Evolutionary conservation across 2,888 invertebrate species (phyloP), one percentile per base, ranked within the genome.

Genomic region (Apamea sordens): DNA sequence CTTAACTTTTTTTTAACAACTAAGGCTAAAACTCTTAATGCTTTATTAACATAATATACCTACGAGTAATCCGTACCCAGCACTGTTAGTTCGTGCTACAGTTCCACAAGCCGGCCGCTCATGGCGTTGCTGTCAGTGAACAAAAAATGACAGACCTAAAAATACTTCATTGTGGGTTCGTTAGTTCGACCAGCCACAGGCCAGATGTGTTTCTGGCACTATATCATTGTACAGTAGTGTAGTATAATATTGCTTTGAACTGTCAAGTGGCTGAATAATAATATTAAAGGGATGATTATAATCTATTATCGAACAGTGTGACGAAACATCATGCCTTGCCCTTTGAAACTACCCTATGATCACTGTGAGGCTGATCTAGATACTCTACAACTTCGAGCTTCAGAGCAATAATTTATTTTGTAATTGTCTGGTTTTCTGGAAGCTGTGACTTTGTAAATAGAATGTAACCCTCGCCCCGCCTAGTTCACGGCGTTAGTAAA

Each of bases 211-310:
- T 74, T 13, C 11, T n/a, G 72, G 4, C 32, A 32, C n/a, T n/a
- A 13, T 11, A 75, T 41, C 28, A 18, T 10, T 68, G 28, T 47
- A 47, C 28, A 44, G 24, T 44, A 32, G 15, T 28, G 21, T 69
- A 73, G n/a, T 53, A 18, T 15, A 44, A 44, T 69, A 59, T 72
- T 28, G 56, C 47, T 47, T 36, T 50, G 18, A 81, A 50, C 59
- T 41, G 36, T 28, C 59, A 82, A 50, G 59, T 47, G 50, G 59
- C 36, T 41, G 28, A 59, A 59, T 61, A 47, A 28, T 56, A 44
- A n/a, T 24, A 53, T 7, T 21, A 50, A 11, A 56, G 36, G 5
- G 15, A n/a, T 47, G 11, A n/a, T 44, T n/a, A 24, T 18, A 41
- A 56, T 56, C 32, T 24, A 28, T 28, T n/a, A 36, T 18, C 15